A percentile compares a stretch with the other conserved stretches of the same genome.
Evolutionary conservation across 92 coral and sea anemone genomes (phyloP).

Genomic region (Diadumene lineata): DNA sequence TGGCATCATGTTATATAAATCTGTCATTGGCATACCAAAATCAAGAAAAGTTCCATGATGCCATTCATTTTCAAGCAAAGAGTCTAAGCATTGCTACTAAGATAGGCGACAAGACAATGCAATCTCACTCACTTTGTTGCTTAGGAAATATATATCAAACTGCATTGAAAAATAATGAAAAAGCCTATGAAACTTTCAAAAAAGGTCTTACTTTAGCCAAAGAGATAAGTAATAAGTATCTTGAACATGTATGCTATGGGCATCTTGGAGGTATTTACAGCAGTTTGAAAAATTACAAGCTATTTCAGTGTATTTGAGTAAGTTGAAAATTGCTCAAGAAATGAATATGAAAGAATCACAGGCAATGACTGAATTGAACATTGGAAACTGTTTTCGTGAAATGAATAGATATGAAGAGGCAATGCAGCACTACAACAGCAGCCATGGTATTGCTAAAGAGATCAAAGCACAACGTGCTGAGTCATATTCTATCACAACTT

Average conservation of each 20-base stretch:
- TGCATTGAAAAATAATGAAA: not conserved
- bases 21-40: not conserved
- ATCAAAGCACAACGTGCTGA: not conserved
- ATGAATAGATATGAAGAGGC: not conserved
- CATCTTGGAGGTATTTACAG: not conserved
- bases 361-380: not conserved
- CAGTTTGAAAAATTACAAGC: conserved; percentile 10
- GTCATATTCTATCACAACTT: not conserved
- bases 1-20: not conserved
- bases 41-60: not conserved
- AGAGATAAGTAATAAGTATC: not conserved
- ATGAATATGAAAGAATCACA: not conserved
- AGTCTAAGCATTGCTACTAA: not conserved
- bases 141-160: not conserved
- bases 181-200: not conserved
- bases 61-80: not conserved
- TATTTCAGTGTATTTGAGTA: not conserved
- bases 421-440: not conserved
- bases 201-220: not conserved
- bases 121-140: not conserved
- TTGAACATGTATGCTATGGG: not conserved
- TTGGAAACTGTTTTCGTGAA: conserved; percentile 1
- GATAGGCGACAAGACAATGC: not conserved
- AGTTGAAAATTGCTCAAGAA: not conserved
- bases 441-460: conserved; percentile 3